A percentile compares a stretch with the other conserved stretches of the same genome.
Conservation (phyloP, 1,140 invertebrate genomes). For the Heliconius nattereri region DNA sequence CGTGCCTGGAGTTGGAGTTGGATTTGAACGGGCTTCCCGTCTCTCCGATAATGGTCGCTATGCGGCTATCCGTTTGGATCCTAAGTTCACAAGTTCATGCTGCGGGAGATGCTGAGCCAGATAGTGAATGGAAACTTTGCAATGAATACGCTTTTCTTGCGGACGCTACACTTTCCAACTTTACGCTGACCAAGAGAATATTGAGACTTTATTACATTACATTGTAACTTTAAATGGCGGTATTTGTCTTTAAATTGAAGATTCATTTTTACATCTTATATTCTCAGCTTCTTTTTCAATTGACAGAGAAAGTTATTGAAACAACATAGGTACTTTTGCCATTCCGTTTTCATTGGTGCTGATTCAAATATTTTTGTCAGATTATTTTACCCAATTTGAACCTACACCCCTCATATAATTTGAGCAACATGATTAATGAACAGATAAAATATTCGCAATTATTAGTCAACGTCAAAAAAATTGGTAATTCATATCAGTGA, state of each 20-base stretch:
- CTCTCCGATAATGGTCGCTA: slow-evolving; percentile 38
- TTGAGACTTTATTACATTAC: slow-evolving; percentile 4
- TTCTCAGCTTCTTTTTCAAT: no score
- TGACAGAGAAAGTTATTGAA: no score
- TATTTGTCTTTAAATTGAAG: not conserved
- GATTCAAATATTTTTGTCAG: no score
- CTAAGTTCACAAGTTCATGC: slow-evolving; percentile 28
- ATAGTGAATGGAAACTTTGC: slow-evolving; percentile 26
- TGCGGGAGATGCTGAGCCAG: slow-evolving; percentile 22
- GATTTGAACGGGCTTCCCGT: slow-evolving; percentile 38
- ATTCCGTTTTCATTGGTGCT: no score
- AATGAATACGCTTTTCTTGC: slow-evolving; percentile 26
- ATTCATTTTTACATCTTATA: not conserved
- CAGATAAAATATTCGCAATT: not conserved
- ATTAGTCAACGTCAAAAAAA: not conserved
- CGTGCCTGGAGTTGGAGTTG: slow-evolving; percentile 39
- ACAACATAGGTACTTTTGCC: no score
- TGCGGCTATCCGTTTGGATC: slow-evolving; percentile 36
- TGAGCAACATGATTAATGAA: no score
- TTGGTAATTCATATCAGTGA: not conserved
- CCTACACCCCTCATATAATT: no score
- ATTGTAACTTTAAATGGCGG: not conserved
- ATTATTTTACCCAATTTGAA: no score
- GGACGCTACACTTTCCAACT: slow-evolving; percentile 19
- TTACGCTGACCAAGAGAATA: slow-evolving; percentile 17